These are phyloP conservation scores for Aplochiton taeniatus DNA, from an alignment of 2,797 vertebrate genomes.

Conservation along the genomic window DNA sequence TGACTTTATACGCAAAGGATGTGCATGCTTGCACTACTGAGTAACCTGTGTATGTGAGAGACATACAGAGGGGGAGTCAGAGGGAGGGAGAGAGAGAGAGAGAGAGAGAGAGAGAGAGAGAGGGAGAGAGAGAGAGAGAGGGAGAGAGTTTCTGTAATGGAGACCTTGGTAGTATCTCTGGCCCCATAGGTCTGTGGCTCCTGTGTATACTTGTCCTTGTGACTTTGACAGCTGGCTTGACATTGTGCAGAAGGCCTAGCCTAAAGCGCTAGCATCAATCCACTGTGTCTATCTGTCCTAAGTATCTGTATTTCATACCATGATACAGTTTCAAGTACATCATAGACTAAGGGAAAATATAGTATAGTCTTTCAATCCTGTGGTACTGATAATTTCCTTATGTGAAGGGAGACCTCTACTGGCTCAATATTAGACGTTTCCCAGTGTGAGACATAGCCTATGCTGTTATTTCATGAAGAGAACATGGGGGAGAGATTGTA, in stretches of 20 bases:
- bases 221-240: slow-evolving; percentile 42
- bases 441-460: neutral
- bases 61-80: neutral
- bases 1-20: too few relatives aligned
- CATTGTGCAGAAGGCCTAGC: slow-evolving; percentile 50
- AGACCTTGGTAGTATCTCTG: slow-evolving; percentile 34
- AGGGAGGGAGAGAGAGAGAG: neutral
- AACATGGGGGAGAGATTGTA: neutral
- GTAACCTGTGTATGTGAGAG: too few relatives aligned
- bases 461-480: neutral
- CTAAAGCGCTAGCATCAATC: slow-evolving; percentile 46
- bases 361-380: neutral
- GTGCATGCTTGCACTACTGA: too few relatives aligned
- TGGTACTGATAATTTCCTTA: slow-evolving; percentile 38
- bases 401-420: slow-evolving; percentile 72
- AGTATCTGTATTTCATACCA: slow-evolving; percentile 31
- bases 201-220: slow-evolving; percentile 58
- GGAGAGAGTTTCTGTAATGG: slow-evolving; percentile 19
- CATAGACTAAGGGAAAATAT: slow-evolving; percentile 40
- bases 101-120: slow-evolving; percentile 13
- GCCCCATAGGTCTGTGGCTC: slow-evolving; percentile 45
- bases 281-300: slow-evolving; percentile 9
- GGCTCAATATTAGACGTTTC: slow-evolving; percentile 41
- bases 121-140: slow-evolving; percentile 2
- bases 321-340: slow-evolving; percentile 37